Evolutionary conservation across 2,113 vertebrate genomes (phyloP).

Genomic region (Pollimyrus isidori): DNA sequence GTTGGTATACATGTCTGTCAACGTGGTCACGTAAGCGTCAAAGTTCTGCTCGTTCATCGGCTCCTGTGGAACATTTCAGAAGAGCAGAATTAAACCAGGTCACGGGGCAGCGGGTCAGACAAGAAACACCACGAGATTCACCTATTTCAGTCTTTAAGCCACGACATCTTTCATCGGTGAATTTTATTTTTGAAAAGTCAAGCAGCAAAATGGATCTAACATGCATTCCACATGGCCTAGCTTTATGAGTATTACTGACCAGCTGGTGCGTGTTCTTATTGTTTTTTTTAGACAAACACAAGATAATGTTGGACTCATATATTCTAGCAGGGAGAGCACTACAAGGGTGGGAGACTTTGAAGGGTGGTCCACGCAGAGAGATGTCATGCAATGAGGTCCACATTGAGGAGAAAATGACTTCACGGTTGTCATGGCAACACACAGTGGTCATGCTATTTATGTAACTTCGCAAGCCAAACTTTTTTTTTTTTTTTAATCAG

Average conservation of each 20-base stretch:
- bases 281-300: background rate
- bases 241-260: background rate
- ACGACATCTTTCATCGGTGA: background rate
- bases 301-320: background rate
- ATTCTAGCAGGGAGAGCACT: background rate
- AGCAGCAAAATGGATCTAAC: background rate
- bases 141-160: background rate
- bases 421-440: constrained; percentile 19
- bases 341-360: background rate
- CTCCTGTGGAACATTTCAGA: constrained; percentile 68
- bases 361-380: constrained; percentile 17
- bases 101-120: background rate
- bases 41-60: constrained; percentile 98
- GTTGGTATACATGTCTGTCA: constrained; percentile 98
- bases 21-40: constrained; percentile 96
- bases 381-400: constrained; percentile 27
- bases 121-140: background rate
- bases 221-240: background rate
- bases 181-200: background rate
- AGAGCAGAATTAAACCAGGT: constrained; percentile 12
- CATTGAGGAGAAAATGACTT: constrained; percentile 12
- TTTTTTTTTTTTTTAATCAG: background rate
- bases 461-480: background rate
- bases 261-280: background rate
- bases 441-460: constrained; percentile 16